Evolutionary conservation across 35 echinoderm and acorn worm species (phyloP), one percentile per base, ranked within the genome.

Genomic region (Anneissia japonica): DNA sequence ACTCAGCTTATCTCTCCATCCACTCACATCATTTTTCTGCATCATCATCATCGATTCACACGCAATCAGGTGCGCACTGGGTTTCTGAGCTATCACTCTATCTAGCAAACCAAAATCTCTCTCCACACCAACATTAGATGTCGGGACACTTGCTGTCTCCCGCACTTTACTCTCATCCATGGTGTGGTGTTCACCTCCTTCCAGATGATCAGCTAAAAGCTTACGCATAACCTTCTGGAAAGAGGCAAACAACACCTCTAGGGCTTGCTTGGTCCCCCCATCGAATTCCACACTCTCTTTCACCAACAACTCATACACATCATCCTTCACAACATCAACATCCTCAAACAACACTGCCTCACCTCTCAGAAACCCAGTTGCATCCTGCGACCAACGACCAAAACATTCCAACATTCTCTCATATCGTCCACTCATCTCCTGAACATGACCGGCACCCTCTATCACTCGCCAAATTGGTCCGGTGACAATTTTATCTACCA

Each of bases 21-120:
- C 83, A 33, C 82, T 78, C 46, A 39, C 89, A 38, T 85, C 77
- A 86, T 93, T 89, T 46, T 76, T 80, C 82, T 73, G 40, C 39
- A 77, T 81, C 91, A 93, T 93, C 34, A 89, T 93, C 46, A 93
- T 80, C 31, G 80, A 72, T 51, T 93, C 87, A 40, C 83, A 43
- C 26, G 86, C 87, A 35, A 89, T 72, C 37, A 75, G 36, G 21
- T 72, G 83, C 4, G 86, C 91, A 84, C 56, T 64, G 37, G 91
- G 91, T 45, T 89, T 93, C 30, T 80, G 46, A 39, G 83, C 64
- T 76, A 93, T 85, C 32, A 93, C 31, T 56, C 83, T 75, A 32
- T 89, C 91, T 10, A 89, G 56, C 91, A 93, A 90, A 5, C 91
- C 87, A 88, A 93, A 89, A 51, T 93, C 83, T 34, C 91, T 41